These are phyloP conservation scores for Lepidurus packardi DNA, from an alignment of 1,140 invertebrate species.

Conservation along the genomic window DNA sequence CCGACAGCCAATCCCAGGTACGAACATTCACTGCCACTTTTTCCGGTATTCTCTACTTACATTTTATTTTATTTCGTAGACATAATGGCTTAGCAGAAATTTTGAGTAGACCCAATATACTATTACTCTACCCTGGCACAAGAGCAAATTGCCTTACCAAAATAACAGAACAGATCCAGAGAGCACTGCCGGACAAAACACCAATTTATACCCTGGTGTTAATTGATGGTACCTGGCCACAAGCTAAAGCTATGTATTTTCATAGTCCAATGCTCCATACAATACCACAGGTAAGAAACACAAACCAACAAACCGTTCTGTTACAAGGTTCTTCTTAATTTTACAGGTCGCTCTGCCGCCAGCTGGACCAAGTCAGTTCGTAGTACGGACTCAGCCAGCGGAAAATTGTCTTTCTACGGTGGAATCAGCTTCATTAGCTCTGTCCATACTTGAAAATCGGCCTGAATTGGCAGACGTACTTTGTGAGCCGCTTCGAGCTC, in stretches of 20 bases:
- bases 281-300: conserved; percentile 42
- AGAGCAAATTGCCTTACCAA: conserved; percentile 59
- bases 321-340: background rate
- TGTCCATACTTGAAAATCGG: conserved; percentile 68
- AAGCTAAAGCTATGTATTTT: conserved; percentile 63
- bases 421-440: conserved; percentile 77
- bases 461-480: conserved; percentile 59
- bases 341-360: conserved; percentile 65
- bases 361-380: conserved; percentile 70
- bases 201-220: conserved; percentile 70
- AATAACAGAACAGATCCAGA: conserved; percentile 40
- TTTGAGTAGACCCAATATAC: conserved; percentile 60
- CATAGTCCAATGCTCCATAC: conserved; percentile 45
- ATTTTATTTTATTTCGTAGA: conserved; percentile 44
- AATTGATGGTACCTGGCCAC: conserved; percentile 90
- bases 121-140: conserved; percentile 76
- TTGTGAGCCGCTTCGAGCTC: conserved; percentile 67
- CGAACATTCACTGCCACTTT: conserved; percentile 36
- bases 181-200: conserved; percentile 37
- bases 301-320: background rate
- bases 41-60: background rate
- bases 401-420: conserved; percentile 85
- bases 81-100: conserved; percentile 62
- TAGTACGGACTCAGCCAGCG: conserved; percentile 86
- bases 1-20: conserved; percentile 47